Evolutionary conservation across 2,888 invertebrate genomes (phyloP).

Genomic region (Xylocampa areola): DNA sequence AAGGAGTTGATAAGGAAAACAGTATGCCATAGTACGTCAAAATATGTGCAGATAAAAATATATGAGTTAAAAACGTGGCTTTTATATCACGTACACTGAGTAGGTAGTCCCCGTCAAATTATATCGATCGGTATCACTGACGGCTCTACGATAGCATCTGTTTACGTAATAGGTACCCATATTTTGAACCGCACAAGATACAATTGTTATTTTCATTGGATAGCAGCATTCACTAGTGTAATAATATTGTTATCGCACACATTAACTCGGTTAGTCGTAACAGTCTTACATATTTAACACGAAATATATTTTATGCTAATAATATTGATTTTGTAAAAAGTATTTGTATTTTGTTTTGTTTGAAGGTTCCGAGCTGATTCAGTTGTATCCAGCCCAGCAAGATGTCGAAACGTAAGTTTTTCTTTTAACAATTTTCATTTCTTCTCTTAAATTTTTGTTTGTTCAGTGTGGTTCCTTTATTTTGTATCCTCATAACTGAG

Average conservation of each 20-base stretch:
- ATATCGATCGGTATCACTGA: slow-evolving; percentile 35
- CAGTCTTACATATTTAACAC: slow-evolving; percentile 23
- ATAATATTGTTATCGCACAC: slow-evolving; percentile 41
- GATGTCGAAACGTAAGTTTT: slow-evolving; percentile 71
- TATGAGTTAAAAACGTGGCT: background rate
- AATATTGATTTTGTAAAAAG: slow-evolving; percentile 2
- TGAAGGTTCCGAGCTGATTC: slow-evolving; percentile 61
- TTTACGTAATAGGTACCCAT: slow-evolving; percentile 26
- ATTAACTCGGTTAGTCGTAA: slow-evolving; percentile 35
- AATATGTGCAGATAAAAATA: slow-evolving; percentile 10
- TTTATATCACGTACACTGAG: background rate
- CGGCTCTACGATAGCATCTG: slow-evolving; percentile 29
- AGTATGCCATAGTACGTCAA: slow-evolving; percentile 15
- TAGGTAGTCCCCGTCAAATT: slow-evolving; percentile 15
- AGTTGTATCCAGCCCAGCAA: slow-evolving; percentile 45
- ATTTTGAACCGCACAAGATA: slow-evolving; percentile 33
- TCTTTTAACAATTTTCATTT: slow-evolving; percentile 5
- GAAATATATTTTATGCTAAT: background rate
- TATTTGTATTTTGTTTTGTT: slow-evolving; percentile 34
- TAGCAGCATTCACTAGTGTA: slow-evolving; percentile 10
- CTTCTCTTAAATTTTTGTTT: too few relatives aligned
- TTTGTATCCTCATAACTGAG: too few relatives aligned
- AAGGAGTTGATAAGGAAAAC: slow-evolving; percentile 26
- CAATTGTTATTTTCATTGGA: slow-evolving; percentile 33
- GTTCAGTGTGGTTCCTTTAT: too few relatives aligned